phyloP scores from a whole-genome alignment of 2,113 vertebrate species.

The Indicator indicator region DNA sequence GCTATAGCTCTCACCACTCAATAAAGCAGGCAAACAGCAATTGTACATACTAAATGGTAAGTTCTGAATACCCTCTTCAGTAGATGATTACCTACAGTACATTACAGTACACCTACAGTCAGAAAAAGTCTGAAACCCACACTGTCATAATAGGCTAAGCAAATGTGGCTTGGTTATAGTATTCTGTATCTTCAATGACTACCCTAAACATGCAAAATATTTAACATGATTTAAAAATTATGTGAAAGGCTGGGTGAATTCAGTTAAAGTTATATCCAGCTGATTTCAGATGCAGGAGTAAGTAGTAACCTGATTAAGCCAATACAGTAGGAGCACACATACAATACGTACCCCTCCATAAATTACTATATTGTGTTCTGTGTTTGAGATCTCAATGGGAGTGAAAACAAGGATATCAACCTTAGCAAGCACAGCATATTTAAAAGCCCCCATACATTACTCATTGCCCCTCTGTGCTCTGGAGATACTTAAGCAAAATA shows the following conservation, averaged over 20 bases:
- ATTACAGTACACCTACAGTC: background rate
- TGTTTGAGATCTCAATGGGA: background rate
- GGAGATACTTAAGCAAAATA: conserved; percentile 42
- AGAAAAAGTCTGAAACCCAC: background rate
- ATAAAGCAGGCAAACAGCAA: background rate
- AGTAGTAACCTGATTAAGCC: background rate
- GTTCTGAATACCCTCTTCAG: background rate
- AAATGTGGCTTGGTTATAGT: background rate
- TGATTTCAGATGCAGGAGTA: background rate
- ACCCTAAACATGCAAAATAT: background rate
- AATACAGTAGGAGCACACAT: background rate
- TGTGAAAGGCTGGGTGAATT: background rate
- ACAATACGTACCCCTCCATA: background rate
- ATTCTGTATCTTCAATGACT: background rate
- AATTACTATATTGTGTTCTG: background rate
- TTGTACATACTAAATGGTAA: background rate
- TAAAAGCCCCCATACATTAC: background rate
- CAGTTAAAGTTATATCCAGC: background rate
- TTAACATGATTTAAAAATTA: background rate
- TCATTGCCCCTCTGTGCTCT: background rate
- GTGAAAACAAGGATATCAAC: background rate
- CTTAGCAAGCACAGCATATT: background rate
- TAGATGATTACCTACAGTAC: background rate
- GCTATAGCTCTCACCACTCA: background rate
- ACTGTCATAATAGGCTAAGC: background rate